phyloP scores from a whole-genome alignment of 2,113 vertebrate species.

The Myrmecobius fasciatus region DNA sequence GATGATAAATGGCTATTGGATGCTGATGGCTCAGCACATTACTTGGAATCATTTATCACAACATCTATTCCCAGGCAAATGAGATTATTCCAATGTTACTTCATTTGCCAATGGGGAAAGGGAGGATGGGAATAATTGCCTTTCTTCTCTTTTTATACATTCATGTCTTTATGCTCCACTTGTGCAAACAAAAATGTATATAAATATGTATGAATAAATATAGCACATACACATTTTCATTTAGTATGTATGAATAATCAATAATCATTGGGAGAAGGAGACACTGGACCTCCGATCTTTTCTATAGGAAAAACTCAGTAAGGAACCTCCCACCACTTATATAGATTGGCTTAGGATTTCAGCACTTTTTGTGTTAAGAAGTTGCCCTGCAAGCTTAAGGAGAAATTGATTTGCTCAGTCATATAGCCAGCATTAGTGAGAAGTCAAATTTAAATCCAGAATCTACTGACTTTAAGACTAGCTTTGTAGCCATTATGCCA shows the following conservation, averaged over 20 bases:
- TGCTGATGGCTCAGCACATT: constrained; percentile 82
- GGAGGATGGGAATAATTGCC: constrained; percentile 52
- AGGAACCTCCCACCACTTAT: neutral
- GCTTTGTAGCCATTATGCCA: neutral
- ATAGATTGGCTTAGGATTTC: neutral
- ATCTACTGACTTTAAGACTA: neutral
- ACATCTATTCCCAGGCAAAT: constrained; percentile 75
- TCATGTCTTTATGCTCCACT: neutral
- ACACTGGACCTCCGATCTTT: neutral
- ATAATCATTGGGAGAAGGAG: neutral
- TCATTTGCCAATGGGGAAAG: constrained; percentile 43
- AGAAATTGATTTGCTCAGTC: neutral
- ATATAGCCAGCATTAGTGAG: neutral
- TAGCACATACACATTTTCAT: neutral
- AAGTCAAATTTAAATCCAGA: neutral
- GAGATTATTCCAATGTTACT: constrained; percentile 72
- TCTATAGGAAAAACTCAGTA: neutral
- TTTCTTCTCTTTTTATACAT: neutral
- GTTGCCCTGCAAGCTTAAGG: neutral
- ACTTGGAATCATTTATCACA: constrained; percentile 81
- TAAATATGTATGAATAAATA: neutral
- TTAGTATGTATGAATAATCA: neutral
- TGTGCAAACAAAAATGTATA: neutral
- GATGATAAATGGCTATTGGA: constrained; percentile 79
- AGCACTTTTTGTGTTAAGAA: neutral